phyloP scores from a whole-genome alignment of 2,113 vertebrate species.

The Uria lomvia region DNA sequence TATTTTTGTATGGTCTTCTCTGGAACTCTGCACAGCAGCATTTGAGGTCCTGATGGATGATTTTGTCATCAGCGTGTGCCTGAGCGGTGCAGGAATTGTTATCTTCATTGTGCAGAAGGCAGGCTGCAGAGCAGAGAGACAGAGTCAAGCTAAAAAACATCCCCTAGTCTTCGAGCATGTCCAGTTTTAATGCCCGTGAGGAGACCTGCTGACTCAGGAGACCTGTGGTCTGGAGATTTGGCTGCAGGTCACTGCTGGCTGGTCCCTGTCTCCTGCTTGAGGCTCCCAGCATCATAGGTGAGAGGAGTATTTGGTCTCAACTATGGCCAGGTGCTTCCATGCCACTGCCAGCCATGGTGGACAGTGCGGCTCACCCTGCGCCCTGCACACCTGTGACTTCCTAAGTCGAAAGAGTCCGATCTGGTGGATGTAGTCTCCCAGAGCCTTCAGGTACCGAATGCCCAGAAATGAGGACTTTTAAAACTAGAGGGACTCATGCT shows the following conservation, averaged over 20 bases:
- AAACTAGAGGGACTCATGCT: not conserved
- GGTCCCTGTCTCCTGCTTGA: not conserved
- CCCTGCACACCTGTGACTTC: not conserved
- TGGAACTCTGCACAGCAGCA: not conserved
- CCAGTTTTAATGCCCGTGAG: fast-evolving
- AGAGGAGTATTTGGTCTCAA: not conserved
- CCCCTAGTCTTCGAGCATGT: not conserved
- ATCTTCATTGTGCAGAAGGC: not conserved
- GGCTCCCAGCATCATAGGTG: not conserved
- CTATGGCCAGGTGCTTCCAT: not conserved
- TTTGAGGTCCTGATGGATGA: not conserved
- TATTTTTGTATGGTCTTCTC: conserved; percentile 22
- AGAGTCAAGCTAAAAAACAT: not conserved
- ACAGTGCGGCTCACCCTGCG: fast-evolving
- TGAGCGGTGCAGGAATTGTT: not conserved
- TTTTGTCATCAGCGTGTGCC: not conserved
- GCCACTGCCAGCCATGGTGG: fast-evolving
- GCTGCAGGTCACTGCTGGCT: not conserved
- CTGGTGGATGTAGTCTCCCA: not conserved
- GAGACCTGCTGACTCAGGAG: not conserved
- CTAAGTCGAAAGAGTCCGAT: not conserved
- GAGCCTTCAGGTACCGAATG: not conserved
- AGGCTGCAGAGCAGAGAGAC: not conserved
- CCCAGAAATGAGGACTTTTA: not conserved
- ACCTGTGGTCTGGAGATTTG: not conserved